phyloP scores from a whole-genome alignment of 2,113 vertebrate genomes.

The Cyanoderma ruficeps region DNA sequence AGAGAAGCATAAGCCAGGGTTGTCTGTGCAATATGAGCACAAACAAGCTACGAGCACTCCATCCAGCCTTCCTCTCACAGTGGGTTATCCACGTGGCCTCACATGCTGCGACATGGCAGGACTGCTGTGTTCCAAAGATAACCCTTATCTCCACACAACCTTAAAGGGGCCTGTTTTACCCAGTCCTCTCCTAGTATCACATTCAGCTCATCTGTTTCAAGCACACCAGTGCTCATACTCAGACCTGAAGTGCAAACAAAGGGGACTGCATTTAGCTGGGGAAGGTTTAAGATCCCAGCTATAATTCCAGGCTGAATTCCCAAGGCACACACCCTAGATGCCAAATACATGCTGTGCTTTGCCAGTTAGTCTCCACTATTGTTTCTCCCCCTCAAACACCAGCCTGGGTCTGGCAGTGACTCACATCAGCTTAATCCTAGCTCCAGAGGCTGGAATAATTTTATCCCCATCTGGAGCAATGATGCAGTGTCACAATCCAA shows the following conservation, averaged over 20 bases:
- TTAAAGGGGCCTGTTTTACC: not conserved
- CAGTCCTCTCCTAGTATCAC: not conserved
- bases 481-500: not conserved
- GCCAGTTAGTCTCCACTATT: not conserved
- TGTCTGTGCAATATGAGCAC: not conserved
- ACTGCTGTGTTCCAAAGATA: not conserved
- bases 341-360: not conserved
- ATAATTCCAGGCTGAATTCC: not conserved
- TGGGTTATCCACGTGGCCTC: not conserved
- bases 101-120: not conserved
- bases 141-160: not conserved
- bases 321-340: not conserved
- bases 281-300: not conserved
- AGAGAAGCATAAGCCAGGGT: not conserved
- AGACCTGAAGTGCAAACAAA: not conserved
- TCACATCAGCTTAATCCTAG: slow-evolving; percentile 17
- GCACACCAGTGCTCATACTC: not conserved
- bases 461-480: slow-evolving; percentile 10
- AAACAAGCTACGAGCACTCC: not conserved
- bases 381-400: not conserved
- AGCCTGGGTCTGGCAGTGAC: not conserved
- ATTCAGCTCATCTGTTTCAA: not conserved
- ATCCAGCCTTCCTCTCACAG: not conserved
- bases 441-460: slow-evolving; percentile 18
- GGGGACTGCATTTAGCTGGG: not conserved